These are phyloP conservation scores for Drosophila testacea DNA, from an alignment of 2,888 invertebrate genomes.

Conservation along the genomic window DNA sequence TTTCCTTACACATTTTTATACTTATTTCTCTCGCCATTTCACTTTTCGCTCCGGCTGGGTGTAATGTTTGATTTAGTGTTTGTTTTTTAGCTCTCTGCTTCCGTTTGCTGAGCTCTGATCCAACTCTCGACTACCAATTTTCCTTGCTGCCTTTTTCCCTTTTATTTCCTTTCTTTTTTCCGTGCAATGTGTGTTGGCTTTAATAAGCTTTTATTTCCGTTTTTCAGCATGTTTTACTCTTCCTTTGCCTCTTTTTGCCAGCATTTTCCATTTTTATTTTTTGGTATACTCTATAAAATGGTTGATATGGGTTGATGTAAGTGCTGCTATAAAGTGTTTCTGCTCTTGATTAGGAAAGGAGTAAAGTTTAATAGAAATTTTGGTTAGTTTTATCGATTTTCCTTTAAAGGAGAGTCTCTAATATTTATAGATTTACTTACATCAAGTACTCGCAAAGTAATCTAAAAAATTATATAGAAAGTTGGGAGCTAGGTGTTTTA, in stretches of 20 bases:
- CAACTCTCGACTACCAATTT: slow-evolving; percentile 12
- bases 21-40: slow-evolving; percentile 56
- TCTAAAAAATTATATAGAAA: too few relatives aligned
- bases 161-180: slow-evolving; percentile 15
- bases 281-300: slow-evolving; percentile 8
- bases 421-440: too few relatives aligned
- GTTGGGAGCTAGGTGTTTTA: not conserved
- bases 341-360: not conserved
- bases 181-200: slow-evolving; percentile 59
- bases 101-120: slow-evolving; percentile 54
- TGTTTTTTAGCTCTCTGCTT: slow-evolving; percentile 68
- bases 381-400: not conserved
- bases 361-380: not conserved
- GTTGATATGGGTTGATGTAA: not conserved
- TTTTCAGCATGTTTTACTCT: slow-evolving; percentile 68
- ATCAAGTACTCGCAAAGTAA: not conserved
- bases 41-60: slow-evolving; percentile 62
- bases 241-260: slow-evolving; percentile 15
- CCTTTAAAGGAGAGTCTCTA: not conserved
- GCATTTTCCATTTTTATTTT: slow-evolving; percentile 2
- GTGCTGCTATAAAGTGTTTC: not conserved
- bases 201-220: slow-evolving; percentile 78
- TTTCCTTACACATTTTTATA: slow-evolving; percentile 63
- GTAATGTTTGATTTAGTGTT: slow-evolving; percentile 79
- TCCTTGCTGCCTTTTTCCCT: slow-evolving; percentile 13